phyloP scores from a whole-genome alignment of 2,797 vertebrate genomes.

The Aulostomus chinensis region DNA sequence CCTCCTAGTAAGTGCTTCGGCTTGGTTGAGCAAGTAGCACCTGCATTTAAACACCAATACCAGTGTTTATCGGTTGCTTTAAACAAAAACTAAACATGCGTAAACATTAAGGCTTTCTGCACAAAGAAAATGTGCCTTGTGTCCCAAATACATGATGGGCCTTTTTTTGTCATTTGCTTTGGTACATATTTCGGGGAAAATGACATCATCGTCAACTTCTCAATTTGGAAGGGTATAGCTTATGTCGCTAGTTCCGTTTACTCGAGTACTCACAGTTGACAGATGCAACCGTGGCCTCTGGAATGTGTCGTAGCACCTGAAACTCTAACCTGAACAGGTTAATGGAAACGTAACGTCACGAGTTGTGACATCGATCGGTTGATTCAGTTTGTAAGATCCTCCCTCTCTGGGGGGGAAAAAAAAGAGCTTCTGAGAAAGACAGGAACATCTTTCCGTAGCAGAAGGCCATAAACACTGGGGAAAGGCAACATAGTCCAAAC shows the following conservation, averaged over 20 bases:
- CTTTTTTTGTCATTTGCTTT: conserved; percentile 52
- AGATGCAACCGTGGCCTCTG: conserved; percentile 41
- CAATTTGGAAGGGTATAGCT: conserved; percentile 34
- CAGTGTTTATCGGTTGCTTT: conserved; percentile 23
- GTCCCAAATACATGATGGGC: conserved; percentile 18
- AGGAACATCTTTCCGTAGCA: conserved; percentile 80
- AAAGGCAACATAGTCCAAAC: conserved; percentile 85
- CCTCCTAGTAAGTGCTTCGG: conserved; percentile 56
- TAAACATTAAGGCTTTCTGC: conserved; percentile 36
- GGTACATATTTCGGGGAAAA: conserved; percentile 47
- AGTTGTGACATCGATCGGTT: conserved; percentile 17
- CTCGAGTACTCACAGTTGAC: conserved; percentile 18
- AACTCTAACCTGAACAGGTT: conserved; percentile 45
- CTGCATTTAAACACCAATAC: conserved; percentile 29
- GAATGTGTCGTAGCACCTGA: conserved; percentile 69
- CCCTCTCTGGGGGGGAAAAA: conserved; percentile 56
- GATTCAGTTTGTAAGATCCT: conserved; percentile 56
- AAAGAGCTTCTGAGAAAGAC: conserved; percentile 73
- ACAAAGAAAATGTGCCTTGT: conserved; percentile 15
- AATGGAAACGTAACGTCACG: conserved; percentile 37
- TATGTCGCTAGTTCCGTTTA: conserved; percentile 35
- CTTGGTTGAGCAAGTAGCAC: conserved; percentile 16
- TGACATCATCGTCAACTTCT: conserved; percentile 15
- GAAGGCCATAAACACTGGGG: conserved; percentile 79
- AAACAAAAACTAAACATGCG: conserved; percentile 32